Percentiles rank a stretch among this genome's conserved stretches.
Conservation (phyloP, 2,113 vertebrate genomes). For the Oncorhynchus tshawytscha region DNA sequence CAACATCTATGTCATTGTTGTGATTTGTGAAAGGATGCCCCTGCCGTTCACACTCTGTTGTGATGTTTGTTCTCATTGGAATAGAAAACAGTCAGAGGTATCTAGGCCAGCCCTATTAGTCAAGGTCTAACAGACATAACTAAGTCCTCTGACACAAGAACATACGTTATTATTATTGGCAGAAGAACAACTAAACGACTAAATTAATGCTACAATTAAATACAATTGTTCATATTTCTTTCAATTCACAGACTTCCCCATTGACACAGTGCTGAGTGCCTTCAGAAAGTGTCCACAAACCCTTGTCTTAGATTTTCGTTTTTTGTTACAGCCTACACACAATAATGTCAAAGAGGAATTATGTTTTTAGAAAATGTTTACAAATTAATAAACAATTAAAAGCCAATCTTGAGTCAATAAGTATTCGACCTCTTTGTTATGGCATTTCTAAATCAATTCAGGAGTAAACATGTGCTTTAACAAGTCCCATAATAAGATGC, state of each 20-base stretch:
- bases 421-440: no score
- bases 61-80: neutral
- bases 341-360: no score
- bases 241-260: conserved; percentile 29
- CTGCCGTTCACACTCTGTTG: neutral
- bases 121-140: conserved; percentile 19
- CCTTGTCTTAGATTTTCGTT: no score
- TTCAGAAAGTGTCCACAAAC: no score
- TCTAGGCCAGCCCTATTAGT: neutral
- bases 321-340: no score
- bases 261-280: neutral
- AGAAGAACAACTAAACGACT: conserved; percentile 44
- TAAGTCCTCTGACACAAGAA: neutral
- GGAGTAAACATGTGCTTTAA: no score
- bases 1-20: no score
- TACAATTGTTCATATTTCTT: conserved; percentile 36
- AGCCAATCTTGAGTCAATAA: no score
- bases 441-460: no score
- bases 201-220: conserved; percentile 63
- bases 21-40: neutral
- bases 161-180: conserved; percentile 54
- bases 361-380: no score
- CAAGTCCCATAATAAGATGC: no score
- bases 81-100: neutral
- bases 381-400: no score